A percentile compares a stretch with the other conserved stretches of the same genome.
phyloP scores from a whole-genome alignment of 2,888 invertebrate species.

The Pomacea canaliculata region DNA sequence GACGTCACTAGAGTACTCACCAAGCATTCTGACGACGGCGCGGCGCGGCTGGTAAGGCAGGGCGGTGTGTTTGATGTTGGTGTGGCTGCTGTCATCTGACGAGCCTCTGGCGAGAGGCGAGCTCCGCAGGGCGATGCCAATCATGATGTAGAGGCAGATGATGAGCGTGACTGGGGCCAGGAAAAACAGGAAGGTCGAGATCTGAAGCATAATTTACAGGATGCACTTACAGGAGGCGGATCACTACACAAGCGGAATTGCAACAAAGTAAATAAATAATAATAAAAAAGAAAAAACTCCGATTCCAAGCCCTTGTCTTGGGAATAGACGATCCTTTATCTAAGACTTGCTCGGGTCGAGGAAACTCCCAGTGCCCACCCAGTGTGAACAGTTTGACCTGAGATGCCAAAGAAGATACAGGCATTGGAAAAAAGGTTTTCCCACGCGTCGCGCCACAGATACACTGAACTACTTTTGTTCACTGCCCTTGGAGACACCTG shows the following conservation, averaged over 20 bases:
- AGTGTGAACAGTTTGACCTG: no score
- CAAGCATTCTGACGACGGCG: conserved; percentile 57
- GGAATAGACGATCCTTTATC: no score
- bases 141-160: conserved; percentile 78
- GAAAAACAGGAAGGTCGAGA: conserved; percentile 87
- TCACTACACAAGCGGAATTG: not conserved
- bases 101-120: conserved; percentile 38
- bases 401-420: no score
- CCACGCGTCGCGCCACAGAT: no score
- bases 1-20: conserved; percentile 35
- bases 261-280: not conserved
- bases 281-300: no score
- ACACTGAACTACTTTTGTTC: no score
- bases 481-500: no score
- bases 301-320: no score
- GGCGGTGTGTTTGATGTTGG: conserved; percentile 21
- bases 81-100: conserved; percentile 33
- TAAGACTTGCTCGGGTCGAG: no score
- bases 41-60: conserved; percentile 40
- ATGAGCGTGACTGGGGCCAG: conserved; percentile 81
- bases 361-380: no score
- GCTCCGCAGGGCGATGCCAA: conserved; percentile 54
- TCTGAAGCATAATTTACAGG: conserved; percentile 36
- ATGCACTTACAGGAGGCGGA: not conserved
- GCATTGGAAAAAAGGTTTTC: no score